phyloP scores from a whole-genome alignment of 2,797 vertebrate species.

The Podarcis lilfordi region DNA sequence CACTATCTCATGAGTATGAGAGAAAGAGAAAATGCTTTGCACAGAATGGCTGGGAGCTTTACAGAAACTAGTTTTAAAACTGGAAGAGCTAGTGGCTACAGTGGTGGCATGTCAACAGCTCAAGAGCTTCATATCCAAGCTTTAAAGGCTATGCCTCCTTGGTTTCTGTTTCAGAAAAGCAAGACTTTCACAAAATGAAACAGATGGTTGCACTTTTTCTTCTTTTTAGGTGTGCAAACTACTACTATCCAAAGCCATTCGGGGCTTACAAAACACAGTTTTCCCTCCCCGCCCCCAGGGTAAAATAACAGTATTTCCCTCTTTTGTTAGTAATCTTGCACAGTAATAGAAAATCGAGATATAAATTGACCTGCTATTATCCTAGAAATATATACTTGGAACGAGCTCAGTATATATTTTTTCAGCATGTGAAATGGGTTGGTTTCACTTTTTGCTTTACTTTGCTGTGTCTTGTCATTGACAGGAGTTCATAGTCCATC shows the following conservation, averaged over 20 bases:
- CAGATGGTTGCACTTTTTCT: neutral
- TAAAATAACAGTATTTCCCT: slow-evolving; percentile 25
- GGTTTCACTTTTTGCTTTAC: neutral
- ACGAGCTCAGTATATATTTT: neutral
- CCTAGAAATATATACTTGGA: neutral
- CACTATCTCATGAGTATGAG: no score
- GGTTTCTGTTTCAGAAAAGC: neutral
- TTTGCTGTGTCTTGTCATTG: neutral
- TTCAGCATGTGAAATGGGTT: neutral
- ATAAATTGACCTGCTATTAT: neutral
- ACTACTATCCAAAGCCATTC: neutral
- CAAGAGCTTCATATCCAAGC: neutral
- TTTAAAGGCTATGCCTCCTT: neutral
- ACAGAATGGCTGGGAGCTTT: neutral
- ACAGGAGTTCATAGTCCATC: neutral
- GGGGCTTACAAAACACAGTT: neutral
- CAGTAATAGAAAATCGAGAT: neutral
- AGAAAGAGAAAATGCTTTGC: neutral
- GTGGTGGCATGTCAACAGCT: neutral
- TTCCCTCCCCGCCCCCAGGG: neutral
- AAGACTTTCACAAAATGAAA: neutral
- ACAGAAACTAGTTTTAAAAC: neutral
- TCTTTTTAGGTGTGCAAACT: neutral
- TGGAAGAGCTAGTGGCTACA: neutral
- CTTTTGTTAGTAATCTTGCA: slow-evolving; percentile 18